These are phyloP conservation scores for Halcyon leucocephala DNA, from an alignment of 2,797 vertebrate genomes.

Conservation along the genomic window DNA sequence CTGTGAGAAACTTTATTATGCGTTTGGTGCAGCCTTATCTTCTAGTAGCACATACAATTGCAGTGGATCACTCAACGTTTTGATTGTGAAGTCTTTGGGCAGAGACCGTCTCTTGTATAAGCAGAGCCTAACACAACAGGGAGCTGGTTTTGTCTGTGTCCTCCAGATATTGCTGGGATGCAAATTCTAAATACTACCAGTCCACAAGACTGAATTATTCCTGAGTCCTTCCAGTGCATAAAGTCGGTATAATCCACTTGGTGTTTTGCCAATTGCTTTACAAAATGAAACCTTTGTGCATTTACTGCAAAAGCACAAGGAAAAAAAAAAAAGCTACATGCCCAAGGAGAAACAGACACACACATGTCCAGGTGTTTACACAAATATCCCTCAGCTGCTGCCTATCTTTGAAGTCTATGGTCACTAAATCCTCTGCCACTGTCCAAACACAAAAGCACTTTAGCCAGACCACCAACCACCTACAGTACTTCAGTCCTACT, in stretches of 20 bases:
- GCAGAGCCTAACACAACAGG: not conserved
- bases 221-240: not conserved
- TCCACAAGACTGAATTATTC: not conserved
- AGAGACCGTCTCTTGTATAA: not conserved
- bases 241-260: not conserved
- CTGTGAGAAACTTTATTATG: not conserved
- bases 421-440: not conserved
- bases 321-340: not conserved
- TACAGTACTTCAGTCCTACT: not conserved
- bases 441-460: not conserved
- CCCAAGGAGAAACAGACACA: not conserved
- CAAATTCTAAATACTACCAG: not conserved
- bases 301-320: not conserved
- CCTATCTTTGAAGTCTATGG: not conserved
- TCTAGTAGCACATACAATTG: not conserved
- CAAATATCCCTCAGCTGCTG: not conserved
- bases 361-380: not conserved
- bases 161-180: not conserved
- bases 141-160: not conserved
- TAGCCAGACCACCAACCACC: not conserved
- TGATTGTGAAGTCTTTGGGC: not conserved
- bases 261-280: not conserved
- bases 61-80: not conserved
- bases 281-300: not conserved
- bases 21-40: not conserved